Conservation (phyloP, 2,797 vertebrate species). For the Mionectes olivaceus region DNA sequence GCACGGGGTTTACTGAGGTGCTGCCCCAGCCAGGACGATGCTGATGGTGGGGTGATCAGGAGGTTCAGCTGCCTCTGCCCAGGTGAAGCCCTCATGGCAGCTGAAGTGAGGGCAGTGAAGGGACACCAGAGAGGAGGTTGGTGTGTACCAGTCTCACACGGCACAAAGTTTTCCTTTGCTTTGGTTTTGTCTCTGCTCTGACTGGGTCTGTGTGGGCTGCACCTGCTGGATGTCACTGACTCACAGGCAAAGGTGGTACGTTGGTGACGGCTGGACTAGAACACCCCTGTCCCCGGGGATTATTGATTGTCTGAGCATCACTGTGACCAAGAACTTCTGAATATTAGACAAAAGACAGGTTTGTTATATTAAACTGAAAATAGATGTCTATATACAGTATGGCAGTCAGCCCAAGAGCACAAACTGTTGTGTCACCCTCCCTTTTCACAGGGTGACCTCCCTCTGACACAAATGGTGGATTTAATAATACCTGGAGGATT, state of each 20-base stretch:
- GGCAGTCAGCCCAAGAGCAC: neutral
- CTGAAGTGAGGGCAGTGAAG: neutral
- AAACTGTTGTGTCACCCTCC: neutral
- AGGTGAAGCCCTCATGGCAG: neutral
- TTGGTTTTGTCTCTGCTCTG: neutral
- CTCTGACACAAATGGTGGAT: neutral
- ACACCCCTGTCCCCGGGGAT: neutral
- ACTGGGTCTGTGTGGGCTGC: neutral
- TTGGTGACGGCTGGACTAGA: neutral
- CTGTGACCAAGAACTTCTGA: neutral
- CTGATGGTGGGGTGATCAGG: neutral
- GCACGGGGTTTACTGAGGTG: neutral
- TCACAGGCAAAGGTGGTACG: neutral
- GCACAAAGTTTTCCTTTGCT: neutral
- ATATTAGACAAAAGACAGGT: neutral
- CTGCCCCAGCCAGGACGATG: neutral
- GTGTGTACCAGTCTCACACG: neutral
- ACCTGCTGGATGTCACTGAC: neutral
- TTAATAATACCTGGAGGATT: neutral
- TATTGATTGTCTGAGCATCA: neutral
- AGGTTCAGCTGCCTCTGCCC: neutral
- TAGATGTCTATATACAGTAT: neutral
- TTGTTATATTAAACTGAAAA: neutral
- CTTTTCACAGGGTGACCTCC: neutral
- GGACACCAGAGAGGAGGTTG: neutral